Base-by-base conservation (phyloP, 1,140 invertebrate genomes). In the Procambarus clarkii region DNA sequence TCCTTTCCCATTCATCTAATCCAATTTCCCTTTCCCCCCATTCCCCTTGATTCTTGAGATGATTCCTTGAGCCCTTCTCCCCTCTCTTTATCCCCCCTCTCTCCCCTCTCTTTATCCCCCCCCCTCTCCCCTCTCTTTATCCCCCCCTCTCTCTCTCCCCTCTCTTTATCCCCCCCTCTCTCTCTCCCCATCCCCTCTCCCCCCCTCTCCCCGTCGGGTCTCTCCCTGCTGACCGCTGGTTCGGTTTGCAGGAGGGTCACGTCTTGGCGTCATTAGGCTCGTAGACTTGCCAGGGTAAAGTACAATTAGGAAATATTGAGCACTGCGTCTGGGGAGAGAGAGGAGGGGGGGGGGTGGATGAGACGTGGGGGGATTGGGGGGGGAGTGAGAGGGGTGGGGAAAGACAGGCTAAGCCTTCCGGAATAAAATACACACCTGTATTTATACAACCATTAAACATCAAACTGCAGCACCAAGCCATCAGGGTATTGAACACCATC, bases 221-320 rank as follows among this genome's bases (percentile, higher is more conserved):
- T 13, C 46, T 71, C 82, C 64, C 46, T 21, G 34, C 83, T 50
- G 69, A 24, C 69, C 45, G 69, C 71, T 24, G 71, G 44, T 45
- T n/a, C 69, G n/a, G 74, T 86, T 86, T 48, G 74, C 85, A 86
- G 84, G 85, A 78, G 85, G 85, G 85, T 77, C 74, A 77, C 85
- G 85, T 86, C 9, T n/a, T 3, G 48, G 64, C 74, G 85, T 86
- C 71, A 86, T 86, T 86, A 86, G 85, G 74, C 85, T 45, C 84
- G 78, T 78, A 86, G 85, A 71, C 76, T n/a, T 46, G 48, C 85
- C 85, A 54, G 84, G 85, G 85, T 60, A 86, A 86, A 78, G 85
- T 50, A 86, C 85, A 86, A 86, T 86, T 86, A 86, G 74, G 48
- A 86, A 86, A 78, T 86, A 86, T 86, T 86, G 85, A 86, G 74